These are phyloP conservation scores for Coenobita brevimanus DNA, from an alignment of 1,140 invertebrate species.

Conservation along the genomic window DNA sequence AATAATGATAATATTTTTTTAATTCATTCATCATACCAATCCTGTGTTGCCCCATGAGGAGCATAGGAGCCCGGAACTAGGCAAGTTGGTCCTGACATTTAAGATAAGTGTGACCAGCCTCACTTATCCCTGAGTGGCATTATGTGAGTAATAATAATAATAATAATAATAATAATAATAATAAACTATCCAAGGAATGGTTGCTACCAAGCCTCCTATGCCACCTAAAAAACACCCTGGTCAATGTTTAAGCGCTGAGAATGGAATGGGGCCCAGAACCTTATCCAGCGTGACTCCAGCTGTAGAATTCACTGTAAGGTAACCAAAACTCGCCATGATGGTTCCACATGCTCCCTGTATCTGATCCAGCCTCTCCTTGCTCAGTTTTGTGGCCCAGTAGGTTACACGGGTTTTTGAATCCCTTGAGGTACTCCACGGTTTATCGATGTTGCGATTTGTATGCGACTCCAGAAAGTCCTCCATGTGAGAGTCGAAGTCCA, in stretches of 20 bases:
- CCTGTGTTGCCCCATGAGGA: too few relatives aligned
- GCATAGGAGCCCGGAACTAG: too few relatives aligned
- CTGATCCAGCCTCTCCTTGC: slow-evolving; percentile 24
- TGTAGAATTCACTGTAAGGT: slow-evolving; percentile 36
- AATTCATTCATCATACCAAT: too few relatives aligned
- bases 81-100: too few relatives aligned
- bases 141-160: too few relatives aligned
- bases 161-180: too few relatives aligned
- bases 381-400: slow-evolving; percentile 65
- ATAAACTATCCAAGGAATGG: too few relatives aligned
- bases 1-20: too few relatives aligned
- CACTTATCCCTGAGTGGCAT: too few relatives aligned
- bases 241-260: not conserved
- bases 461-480: slow-evolving; percentile 86
- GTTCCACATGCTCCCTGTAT: slow-evolving; percentile 56
- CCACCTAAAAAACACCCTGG: too few relatives aligned
- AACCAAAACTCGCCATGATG: slow-evolving; percentile 68
- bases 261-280: slow-evolving; percentile 28
- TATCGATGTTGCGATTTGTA: slow-evolving; percentile 84
- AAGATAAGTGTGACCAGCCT: too few relatives aligned
- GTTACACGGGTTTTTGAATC: slow-evolving; percentile 79
- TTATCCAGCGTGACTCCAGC: slow-evolving; percentile 32
- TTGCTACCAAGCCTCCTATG: too few relatives aligned
- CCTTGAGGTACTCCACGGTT: slow-evolving; percentile 88
- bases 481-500: slow-evolving; percentile 82